Percentiles rank a stretch among this genome's conserved stretches.
phyloP scores from a whole-genome alignment of 2,888 invertebrate genomes.

The Athrips mouffetella region DNA sequence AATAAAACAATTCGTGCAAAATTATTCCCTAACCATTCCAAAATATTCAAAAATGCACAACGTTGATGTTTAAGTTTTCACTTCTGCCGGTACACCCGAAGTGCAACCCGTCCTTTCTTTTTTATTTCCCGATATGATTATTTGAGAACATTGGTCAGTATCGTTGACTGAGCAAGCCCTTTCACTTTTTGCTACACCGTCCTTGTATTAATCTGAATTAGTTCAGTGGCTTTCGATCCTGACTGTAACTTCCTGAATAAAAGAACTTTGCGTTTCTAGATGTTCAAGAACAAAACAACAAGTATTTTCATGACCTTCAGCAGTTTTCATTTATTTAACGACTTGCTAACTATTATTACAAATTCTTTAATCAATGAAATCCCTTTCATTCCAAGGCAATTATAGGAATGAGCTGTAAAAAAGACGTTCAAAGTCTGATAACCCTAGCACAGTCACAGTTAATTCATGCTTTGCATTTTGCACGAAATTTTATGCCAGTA shows the following conservation, averaged over 20 bases:
- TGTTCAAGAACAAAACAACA: not conserved
- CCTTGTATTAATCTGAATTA: no score
- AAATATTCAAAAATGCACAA: no score
- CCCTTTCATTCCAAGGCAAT: slow-evolving; percentile 1
- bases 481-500: slow-evolving; percentile 58
- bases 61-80: no score
- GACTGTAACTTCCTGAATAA: not conserved
- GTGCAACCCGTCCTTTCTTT: no score
- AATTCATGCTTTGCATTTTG: slow-evolving; percentile 55
- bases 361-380: slow-evolving; percentile 9
- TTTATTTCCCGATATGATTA: no score
- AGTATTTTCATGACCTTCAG: not conserved
- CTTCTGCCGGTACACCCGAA: no score
- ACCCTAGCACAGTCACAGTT: slow-evolving; percentile 34
- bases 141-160: no score
- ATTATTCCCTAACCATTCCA: no score
- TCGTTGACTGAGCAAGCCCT: no score
- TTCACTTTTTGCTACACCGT: no score
- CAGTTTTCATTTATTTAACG: slow-evolving; percentile 5
- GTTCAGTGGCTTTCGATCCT: not conserved
- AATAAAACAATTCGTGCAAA: no score
- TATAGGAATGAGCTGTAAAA: slow-evolving; percentile 7
- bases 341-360: slow-evolving; percentile 1
- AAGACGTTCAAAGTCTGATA: slow-evolving; percentile 22
- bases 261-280: no score